phyloP scores from a whole-genome alignment of 2,888 invertebrate species.

The Pristionchus fissidentatus region DNA sequence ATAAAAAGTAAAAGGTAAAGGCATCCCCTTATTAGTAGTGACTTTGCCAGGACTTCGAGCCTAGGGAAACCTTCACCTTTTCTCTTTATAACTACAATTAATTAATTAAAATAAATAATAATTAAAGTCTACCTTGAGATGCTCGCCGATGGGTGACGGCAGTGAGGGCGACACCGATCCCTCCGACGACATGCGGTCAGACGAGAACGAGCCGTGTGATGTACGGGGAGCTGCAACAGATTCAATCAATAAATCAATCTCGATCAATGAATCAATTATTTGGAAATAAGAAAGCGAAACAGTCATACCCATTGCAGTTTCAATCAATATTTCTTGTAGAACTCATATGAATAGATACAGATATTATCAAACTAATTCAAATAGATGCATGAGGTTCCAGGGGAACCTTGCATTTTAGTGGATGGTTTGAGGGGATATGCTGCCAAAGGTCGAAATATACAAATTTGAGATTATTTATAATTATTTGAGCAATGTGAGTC shows the following conservation, averaged over 20 bases:
- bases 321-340: background rate
- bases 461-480: background rate
- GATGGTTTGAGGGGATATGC: too few species aligned
- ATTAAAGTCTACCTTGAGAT: conserved; percentile 37
- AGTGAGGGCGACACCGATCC: conserved; percentile 30
- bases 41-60: too few species aligned
- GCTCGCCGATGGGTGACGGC: conserved; percentile 42
- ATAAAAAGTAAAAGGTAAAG: too few species aligned
- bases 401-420: too few species aligned
- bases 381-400: too few species aligned
- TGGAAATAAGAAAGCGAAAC: background rate
- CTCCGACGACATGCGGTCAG: background rate
- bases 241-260: too few species aligned
- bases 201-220: conserved; percentile 37
- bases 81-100: background rate
- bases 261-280: background rate
- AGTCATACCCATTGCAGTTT: too few species aligned
- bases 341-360: too few species aligned
- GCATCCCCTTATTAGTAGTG: too few species aligned
- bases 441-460: too few species aligned
- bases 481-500: background rate
- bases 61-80: too few species aligned
- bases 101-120: background rate
- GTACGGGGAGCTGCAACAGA: background rate
- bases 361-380: too few species aligned